Base-by-base conservation (phyloP, 2,113 vertebrate genomes). In the Nothoprocta pentlandii region DNA sequence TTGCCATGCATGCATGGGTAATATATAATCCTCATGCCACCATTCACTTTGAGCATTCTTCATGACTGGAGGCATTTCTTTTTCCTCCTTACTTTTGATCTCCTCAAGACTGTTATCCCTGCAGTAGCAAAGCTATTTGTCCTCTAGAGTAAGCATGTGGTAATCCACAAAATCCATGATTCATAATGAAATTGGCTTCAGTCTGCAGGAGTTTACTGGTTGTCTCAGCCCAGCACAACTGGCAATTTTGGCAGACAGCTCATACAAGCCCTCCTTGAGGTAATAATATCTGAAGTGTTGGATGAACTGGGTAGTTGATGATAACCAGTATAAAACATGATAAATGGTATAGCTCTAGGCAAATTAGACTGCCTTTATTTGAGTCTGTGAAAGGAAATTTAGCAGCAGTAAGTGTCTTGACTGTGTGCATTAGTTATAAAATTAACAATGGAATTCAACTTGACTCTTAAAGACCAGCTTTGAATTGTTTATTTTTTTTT, bases 181-280 rank as follows among this genome's bases (percentile, higher is more conserved):
- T 97, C 95, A 96, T 96, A 51, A 95, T 80, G 85, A 93, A 97
- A 95, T 95, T 97, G 96, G 96, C 93, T 96, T 96, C 87, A 93
- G 92, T 92, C 88, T 87, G 62, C 85, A 91, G 85, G 66, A 94
- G 75, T 89, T 95, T 92, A 92, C 89, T 95, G 84, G 80, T 74
- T 96, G 95, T 83, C 84, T 92, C 80, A 94, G 62, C 80, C 69
- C 88, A 84, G 85, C 71, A 80, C 79, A 94, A 96, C 77, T 69
- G 80, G 83, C 87, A 89, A 58, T 91, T 85, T 82, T 94, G 93
- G 86, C 80, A 94, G 2, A 1, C 78, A 91, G 77, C 62, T 49
- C 64, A 78, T 73, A 49, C 58, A 89, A 78, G 81, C 74, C 66
- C 91, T 95, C 96, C 94, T 94, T 86, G 77, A 93, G 94, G 71